These are phyloP conservation scores for Halichoerus grypus DNA, from an alignment of 2,113 vertebrate species.

Conservation along the genomic window DNA sequence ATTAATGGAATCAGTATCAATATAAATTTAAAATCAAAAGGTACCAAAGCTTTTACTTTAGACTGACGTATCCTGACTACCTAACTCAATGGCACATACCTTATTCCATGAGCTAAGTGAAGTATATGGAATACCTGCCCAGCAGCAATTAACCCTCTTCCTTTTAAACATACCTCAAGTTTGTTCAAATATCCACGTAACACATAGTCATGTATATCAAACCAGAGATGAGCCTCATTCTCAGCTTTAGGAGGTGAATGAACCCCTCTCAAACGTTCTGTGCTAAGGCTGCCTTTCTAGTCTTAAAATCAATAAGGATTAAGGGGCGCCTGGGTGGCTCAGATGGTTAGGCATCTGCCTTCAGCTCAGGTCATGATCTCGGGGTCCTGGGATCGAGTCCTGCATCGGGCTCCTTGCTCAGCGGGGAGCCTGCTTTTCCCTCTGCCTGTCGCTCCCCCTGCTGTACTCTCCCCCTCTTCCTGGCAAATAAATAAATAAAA, in stretches of 20 bases:
- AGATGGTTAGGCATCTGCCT: too few relatives aligned
- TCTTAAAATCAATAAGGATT: not conserved
- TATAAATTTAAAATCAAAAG: not conserved
- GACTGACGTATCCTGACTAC: not conserved
- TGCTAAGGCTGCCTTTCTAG: not conserved
- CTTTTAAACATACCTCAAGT: not conserved
- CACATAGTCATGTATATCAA: not conserved
- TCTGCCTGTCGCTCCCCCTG: too few relatives aligned
- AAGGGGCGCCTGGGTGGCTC: too few relatives aligned
- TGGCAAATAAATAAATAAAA: too few relatives aligned
- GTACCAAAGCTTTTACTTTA: slow-evolving; percentile 22
- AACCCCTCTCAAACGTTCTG: not conserved
- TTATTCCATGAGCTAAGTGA: not conserved
- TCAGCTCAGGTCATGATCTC: too few relatives aligned
- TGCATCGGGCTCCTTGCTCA: too few relatives aligned
- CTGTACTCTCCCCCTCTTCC: too few relatives aligned
- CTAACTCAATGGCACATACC: not conserved
- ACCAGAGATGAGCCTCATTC: not conserved
- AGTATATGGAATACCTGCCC: not conserved
- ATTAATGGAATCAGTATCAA: not conserved
- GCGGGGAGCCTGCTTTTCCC: too few relatives aligned
- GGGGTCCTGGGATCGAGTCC: too few relatives aligned
- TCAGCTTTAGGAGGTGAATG: not conserved
- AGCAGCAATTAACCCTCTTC: not conserved
- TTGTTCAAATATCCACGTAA: not conserved